Percentiles rank a stretch among this genome's conserved stretches.
Evolutionary conservation across 2,888 invertebrate species (phyloP).

Genomic region (Drosophila acutilabella): DNA sequence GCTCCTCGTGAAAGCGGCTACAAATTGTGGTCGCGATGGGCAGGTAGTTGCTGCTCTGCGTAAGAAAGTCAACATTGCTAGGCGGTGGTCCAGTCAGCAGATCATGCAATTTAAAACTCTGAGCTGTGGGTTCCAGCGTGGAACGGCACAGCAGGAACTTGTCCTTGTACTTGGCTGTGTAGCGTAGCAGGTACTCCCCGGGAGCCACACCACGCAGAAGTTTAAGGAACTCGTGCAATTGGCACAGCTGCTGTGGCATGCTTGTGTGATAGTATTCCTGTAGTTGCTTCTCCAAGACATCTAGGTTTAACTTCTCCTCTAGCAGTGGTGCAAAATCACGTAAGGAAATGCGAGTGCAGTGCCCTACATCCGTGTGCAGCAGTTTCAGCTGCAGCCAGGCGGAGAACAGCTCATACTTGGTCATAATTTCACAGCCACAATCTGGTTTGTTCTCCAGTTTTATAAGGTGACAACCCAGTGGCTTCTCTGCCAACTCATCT

Average conservation of each 20-base stretch:
- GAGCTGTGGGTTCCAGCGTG: constrained; percentile 48
- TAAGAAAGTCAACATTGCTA: constrained; percentile 70
- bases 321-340: constrained; percentile 61
- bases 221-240: constrained; percentile 73
- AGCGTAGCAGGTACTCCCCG: constrained; percentile 78
- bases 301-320: constrained; percentile 62
- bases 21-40: constrained; percentile 72
- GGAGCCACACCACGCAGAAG: constrained; percentile 59
- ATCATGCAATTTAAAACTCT: constrained; percentile 64
- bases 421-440: constrained; percentile 82
- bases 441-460: constrained; percentile 81
- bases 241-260: constrained; percentile 63
- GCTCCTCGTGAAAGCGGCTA: constrained; percentile 68
- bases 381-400: constrained; percentile 79
- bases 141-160: constrained; percentile 77
- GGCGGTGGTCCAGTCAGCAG: constrained; percentile 56
- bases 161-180: constrained; percentile 69
- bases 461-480: constrained; percentile 62
- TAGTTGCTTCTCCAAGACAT: constrained; percentile 69
- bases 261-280: constrained; percentile 58
- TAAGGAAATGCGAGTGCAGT: constrained; percentile 70
- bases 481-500: constrained; percentile 24
- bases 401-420: constrained; percentile 76
- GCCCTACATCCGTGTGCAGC: constrained; percentile 38
- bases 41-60: constrained; percentile 53